These are phyloP conservation scores for Muscidifurax raptorellus DNA, from an alignment of 1,140 invertebrate genomes.

Conservation along the genomic window DNA sequence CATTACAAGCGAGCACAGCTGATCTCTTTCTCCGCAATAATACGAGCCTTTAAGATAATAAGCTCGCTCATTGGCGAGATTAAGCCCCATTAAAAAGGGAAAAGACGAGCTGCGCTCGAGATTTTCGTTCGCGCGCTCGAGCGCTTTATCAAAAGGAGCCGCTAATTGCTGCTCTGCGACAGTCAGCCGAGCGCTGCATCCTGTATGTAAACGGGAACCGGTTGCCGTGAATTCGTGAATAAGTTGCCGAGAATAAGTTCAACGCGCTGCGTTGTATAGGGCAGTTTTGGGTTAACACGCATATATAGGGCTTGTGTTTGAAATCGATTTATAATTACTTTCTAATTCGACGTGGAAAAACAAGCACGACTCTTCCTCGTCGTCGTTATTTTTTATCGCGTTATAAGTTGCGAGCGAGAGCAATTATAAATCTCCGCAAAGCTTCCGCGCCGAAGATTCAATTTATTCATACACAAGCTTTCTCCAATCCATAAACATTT, in stretches of 20 bases:
- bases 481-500: constrained; percentile 37
- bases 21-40: constrained; percentile 1
- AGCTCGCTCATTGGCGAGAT: constrained; percentile 18
- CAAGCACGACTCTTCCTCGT: background rate
- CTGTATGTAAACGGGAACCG: constrained; percentile 24
- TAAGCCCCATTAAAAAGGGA: background rate
- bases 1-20: background rate
- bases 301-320: no score
- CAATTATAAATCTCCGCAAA: background rate
- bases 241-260: no score
- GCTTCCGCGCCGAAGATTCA: background rate
- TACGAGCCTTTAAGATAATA: constrained; percentile 42
- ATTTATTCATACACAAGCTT: constrained; percentile 32
- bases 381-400: background rate
- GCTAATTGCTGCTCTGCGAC: constrained; percentile 32
- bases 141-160: constrained; percentile 39
- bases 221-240: constrained; percentile 29
- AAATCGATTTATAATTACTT: no score
- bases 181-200: background rate
- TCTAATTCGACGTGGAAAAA: background rate
- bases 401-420: no score
- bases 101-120: background rate
- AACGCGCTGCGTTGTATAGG: no score
- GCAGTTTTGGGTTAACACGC: no score
- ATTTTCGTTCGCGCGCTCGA: background rate